Evolutionary conservation across 1,140 invertebrate genomes (phyloP), one percentile per base, ranked within the genome.

Genomic region (Hormaphis cornu): DNA sequence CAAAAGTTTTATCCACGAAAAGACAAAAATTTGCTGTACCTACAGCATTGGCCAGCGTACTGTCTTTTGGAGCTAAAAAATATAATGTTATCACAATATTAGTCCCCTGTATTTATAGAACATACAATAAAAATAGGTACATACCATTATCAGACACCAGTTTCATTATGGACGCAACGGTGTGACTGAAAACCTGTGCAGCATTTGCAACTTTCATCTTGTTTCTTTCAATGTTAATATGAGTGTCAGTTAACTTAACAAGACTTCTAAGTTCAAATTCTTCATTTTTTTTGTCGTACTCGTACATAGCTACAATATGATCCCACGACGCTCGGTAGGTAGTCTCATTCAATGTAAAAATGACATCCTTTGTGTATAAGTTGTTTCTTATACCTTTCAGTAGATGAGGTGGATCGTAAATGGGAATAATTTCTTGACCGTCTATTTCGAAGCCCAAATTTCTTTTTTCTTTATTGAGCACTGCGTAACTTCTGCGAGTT

Each of bases 191-290:
- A 0, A 35, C 30, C n/a, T 54, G 52, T 18, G 52, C 28, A 12
- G 52, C 52, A 54, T 54, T 30, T 9, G 52, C n/a, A 18, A 54
- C 52, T 14, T 33, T 54, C 52, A 54, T 54, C n/a, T 54, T 54
- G 1, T 3, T 50, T 8, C 28, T 54, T 20, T 33, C 7, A 1
- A 54, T 30, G 28, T 54, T 33, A n/a, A 54, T n/a, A n/a, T 54
- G 52, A 20, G 18, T n/a, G 18, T 30, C 28, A 33, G 18, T n/a
- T 2, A 54, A 33, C 9, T 54, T 50, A 1, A 26, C 6, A 0
- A 50, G 22, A 26, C 22, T 26, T 16, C 22, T 14, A 4, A 50
- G 46, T 26, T 26, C 46, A 14, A 26, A 50, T 16, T 26, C 10
- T 50, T 50, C 46, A 16, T 50, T 50, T 50, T 50, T 1, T 26